Conservation (phyloP, 2,113 vertebrate species). For the Cariama cristata region DNA sequence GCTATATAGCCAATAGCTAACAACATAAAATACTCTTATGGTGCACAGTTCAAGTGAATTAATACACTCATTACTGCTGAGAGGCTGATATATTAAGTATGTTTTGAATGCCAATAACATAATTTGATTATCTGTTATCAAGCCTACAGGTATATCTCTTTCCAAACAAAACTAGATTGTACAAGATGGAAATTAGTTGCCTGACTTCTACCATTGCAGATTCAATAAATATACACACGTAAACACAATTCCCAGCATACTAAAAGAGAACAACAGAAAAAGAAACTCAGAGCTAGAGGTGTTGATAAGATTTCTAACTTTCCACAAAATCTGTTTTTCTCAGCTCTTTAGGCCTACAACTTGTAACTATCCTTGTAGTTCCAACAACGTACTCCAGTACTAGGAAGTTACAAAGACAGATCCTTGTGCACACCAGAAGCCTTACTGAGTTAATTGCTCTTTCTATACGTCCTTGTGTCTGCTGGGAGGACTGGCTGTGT, state of each 20-base stretch:
- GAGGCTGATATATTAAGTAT: neutral
- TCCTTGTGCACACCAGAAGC: neutral
- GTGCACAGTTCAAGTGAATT: neutral
- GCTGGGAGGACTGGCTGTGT: neutral
- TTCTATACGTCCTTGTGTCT: accelerated
- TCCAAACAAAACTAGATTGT: neutral
- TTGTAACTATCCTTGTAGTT: neutral
- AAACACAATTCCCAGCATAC: neutral
- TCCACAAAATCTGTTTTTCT: neutral
- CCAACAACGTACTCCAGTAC: accelerated
- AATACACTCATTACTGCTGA: neutral
- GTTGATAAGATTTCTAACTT: neutral
- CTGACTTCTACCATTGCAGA: neutral
- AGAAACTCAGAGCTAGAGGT: neutral
- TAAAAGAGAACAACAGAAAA: neutral
- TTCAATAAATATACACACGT: neutral
- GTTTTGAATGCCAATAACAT: neutral
- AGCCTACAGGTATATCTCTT: neutral
- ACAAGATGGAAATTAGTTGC: neutral
- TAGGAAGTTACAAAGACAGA: neutral
- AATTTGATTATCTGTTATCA: neutral
- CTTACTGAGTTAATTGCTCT: neutral
- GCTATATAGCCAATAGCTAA: neutral
- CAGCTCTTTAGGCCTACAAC: neutral
- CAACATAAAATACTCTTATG: neutral